Conservation (phyloP, 1,140 invertebrate species). For the Pteromalus puparum region DNA sequence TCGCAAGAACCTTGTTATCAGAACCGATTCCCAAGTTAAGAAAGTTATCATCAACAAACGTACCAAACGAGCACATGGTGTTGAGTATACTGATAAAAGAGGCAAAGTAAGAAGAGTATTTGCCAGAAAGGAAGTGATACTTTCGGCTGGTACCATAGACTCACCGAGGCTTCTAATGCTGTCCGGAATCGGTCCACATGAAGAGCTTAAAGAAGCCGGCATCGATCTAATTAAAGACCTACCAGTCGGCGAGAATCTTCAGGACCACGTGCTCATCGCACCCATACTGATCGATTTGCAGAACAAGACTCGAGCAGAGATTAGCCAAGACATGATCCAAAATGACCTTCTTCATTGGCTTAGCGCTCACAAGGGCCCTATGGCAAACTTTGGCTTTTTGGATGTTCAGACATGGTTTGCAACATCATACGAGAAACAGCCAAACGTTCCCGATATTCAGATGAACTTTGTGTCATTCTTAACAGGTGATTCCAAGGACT, state of each 20-base stretch:
- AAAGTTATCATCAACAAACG: background rate
- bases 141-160: background rate
- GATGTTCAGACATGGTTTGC: background rate
- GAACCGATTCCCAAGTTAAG: background rate
- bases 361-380: background rate
- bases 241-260: conserved; percentile 14
- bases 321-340: background rate
- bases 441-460: background rate
- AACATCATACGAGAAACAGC: background rate
- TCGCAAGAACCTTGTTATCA: background rate
- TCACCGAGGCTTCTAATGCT: background rate
- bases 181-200: background rate
- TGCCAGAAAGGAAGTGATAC: background rate
- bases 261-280: background rate
- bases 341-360: background rate
- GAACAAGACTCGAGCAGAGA: background rate
- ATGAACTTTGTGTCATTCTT: background rate
- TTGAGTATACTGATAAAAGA: background rate
- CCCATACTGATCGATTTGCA: background rate
- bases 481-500: background rate
- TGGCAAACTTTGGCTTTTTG: background rate
- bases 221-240: background rate
- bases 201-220: background rate
- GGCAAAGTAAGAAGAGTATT: background rate
- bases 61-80: background rate